Percentiles rank a stretch among this genome's conserved stretches.
Conservation (phyloP, 1,140 invertebrate genomes). For the Drosophila kepulauana region DNA sequence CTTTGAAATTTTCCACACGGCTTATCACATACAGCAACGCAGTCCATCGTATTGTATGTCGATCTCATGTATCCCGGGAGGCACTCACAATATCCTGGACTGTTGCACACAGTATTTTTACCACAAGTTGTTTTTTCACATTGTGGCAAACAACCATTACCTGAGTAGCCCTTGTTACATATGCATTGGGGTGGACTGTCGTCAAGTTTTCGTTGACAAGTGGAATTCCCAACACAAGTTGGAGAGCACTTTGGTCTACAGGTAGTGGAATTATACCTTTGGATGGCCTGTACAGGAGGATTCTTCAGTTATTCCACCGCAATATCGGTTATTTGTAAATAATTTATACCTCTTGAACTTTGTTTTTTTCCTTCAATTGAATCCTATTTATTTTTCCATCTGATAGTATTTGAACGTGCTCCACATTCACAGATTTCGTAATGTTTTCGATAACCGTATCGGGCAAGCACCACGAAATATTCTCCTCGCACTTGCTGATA, state of each 20-base stretch:
- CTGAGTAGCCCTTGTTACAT: not conserved
- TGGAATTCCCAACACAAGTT: conserved; percentile 1
- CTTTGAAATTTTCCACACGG: not conserved
- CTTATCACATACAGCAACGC: conserved; percentile 56
- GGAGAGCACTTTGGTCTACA: conserved; percentile 1
- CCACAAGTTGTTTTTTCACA: conserved; percentile 17
- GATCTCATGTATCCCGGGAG: not conserved
- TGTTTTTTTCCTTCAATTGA: not conserved
- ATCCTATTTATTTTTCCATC: not conserved
- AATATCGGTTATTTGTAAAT: not conserved
- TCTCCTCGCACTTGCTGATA: not conserved
- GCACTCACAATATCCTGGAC: conserved; percentile 10
- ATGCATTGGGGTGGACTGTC: not conserved
- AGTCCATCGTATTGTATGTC: not conserved
- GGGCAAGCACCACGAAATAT: not conserved
- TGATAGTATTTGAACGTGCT: not conserved
- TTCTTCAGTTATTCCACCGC: not conserved
- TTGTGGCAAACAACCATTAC: not conserved
- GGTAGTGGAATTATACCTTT: not conserved
- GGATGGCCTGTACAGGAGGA: no score
- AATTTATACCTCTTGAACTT: conserved; percentile 3
- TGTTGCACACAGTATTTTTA: not conserved
- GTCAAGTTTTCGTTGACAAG: not conserved
- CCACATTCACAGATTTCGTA: not conserved
- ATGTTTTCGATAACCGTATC: not conserved